Percentiles rank a stretch among this genome's conserved stretches.
phyloP scores from a whole-genome alignment of 2,797 vertebrate genomes.

The Acanthurus tractus region DNA sequence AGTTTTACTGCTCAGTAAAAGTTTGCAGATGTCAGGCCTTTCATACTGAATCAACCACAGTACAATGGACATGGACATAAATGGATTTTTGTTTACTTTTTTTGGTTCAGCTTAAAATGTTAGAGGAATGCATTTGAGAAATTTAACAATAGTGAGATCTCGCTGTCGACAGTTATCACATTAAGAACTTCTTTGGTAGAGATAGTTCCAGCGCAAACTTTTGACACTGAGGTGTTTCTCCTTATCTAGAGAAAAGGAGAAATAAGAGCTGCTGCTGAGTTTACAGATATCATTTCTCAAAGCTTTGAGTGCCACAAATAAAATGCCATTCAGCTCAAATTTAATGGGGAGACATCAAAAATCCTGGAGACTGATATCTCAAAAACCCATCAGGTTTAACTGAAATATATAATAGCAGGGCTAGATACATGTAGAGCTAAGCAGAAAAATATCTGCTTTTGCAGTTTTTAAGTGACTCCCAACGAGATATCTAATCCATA shows the following conservation, averaged over 20 bases:
- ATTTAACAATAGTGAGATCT: constrained; percentile 12
- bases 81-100: neutral
- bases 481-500: neutral
- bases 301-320: constrained; percentile 5
- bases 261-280: constrained; percentile 24
- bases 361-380: constrained; percentile 1
- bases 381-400: constrained; percentile 12
- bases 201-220: constrained; percentile 28
- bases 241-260: constrained; percentile 24
- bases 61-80: neutral
- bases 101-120: constrained; percentile 22
- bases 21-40: neutral
- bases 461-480: neutral
- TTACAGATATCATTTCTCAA: constrained; percentile 20
- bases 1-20: neutral
- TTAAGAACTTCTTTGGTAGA: constrained; percentile 22
- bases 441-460: constrained; percentile 10
- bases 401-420: constrained; percentile 3
- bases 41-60: neutral
- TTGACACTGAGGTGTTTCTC: constrained; percentile 25
- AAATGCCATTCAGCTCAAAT: constrained; percentile 25
- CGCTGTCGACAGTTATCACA: constrained; percentile 34
- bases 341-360: neutral
- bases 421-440: neutral
- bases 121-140: constrained; percentile 16